A percentile compares a stretch with the other conserved stretches of the same genome.
Evolutionary conservation across 2,797 vertebrate genomes (phyloP).

Genomic region (Remorina albescens): DNA sequence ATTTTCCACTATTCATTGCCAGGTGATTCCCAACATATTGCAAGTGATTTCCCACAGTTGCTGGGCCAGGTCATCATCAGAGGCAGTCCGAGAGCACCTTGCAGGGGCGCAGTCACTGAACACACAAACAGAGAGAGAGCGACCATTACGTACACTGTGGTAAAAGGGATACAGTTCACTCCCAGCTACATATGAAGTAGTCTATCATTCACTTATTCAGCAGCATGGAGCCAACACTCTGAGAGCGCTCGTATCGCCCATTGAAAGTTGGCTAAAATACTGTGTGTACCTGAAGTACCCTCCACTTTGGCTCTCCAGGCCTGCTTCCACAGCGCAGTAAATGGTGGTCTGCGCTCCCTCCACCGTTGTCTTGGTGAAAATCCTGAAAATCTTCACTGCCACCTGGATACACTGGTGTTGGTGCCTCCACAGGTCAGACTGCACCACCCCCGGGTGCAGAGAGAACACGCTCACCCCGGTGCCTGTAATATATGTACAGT

Average conservation of each 20-base stretch:
- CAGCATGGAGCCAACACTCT: not conserved
- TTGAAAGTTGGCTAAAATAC: constrained; percentile 9
- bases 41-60: constrained; percentile 86
- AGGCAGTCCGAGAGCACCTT: constrained; percentile 75
- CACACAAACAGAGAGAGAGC: constrained; percentile 35
- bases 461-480: constrained; percentile 82
- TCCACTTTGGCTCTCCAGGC: constrained; percentile 82
- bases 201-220: not conserved
- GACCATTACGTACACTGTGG: constrained; percentile 17
- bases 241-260: not conserved
- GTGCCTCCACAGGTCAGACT: constrained; percentile 85
- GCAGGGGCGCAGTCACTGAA: constrained; percentile 82
- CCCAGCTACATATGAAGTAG: not conserved
- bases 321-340: constrained; percentile 84
- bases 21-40: constrained; percentile 81
- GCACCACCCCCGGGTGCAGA: constrained; percentile 86
- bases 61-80: constrained; percentile 81
- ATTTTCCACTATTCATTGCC: constrained; percentile 72
- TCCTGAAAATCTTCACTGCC: constrained; percentile 79
- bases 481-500: constrained; percentile 53
- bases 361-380: constrained; percentile 84
- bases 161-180: not conserved
- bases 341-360: constrained; percentile 87
- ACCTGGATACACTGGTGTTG: constrained; percentile 81
- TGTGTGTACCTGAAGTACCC: constrained; percentile 84